phyloP scores from a whole-genome alignment of 2,888 invertebrate genomes.

The Myathropa florea region DNA sequence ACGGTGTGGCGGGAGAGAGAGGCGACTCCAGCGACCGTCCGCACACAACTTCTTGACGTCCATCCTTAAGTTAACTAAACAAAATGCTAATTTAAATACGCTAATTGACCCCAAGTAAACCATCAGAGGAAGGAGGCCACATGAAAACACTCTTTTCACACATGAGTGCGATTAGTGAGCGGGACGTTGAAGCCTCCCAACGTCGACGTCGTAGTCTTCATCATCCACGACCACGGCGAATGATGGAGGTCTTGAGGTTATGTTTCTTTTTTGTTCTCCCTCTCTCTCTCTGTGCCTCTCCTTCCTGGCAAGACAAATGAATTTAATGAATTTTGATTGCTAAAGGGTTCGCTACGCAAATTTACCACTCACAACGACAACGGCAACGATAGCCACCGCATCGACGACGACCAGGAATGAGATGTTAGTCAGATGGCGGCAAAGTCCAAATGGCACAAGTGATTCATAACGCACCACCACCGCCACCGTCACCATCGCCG shows the following conservation, averaged over 20 bases:
- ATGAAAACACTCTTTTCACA: conserved; percentile 64
- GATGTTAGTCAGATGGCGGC: conserved; percentile 58
- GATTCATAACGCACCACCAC: conserved; percentile 35
- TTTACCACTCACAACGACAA: conserved; percentile 60
- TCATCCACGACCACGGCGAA: conserved; percentile 21
- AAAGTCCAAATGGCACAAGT: conserved; percentile 54
- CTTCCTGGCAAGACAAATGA: conserved; percentile 58
- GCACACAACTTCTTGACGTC: conserved; percentile 41
- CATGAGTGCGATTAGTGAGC: conserved; percentile 67
- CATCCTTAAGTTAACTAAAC: conserved; percentile 67
- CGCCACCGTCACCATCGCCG: not conserved
- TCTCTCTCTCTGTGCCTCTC: not conserved
- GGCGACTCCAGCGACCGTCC: not conserved
- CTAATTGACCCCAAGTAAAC: conserved; percentile 67
- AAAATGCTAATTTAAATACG: conserved; percentile 68
- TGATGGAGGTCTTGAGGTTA: conserved; percentile 42
- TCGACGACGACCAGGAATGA: conserved; percentile 19
- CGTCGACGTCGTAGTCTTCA: not conserved
- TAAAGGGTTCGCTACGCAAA: conserved; percentile 65
- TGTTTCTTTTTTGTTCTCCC: conserved; percentile 16
- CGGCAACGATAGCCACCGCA: not conserved
- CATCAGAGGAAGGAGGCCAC: conserved; percentile 35
- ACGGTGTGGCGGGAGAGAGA: not conserved
- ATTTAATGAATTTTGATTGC: conserved; percentile 71
- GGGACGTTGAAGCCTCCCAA: conserved; percentile 23